Evolutionary conservation across 2,113 vertebrate genomes (phyloP).

Genomic region (Grantiella picta): DNA sequence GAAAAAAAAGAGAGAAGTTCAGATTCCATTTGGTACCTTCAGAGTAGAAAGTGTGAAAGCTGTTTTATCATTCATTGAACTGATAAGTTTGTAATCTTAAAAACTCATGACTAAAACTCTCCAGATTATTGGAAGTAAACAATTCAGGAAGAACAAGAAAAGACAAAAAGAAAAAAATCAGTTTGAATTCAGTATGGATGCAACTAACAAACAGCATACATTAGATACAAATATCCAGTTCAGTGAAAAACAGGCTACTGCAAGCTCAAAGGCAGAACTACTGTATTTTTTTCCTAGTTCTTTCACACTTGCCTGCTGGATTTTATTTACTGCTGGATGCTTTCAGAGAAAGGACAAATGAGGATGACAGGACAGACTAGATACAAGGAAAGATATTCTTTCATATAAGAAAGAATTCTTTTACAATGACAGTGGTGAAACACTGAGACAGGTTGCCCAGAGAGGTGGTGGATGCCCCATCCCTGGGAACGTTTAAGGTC

Average conservation of each 20-base stretch:
- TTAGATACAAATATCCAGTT: neutral
- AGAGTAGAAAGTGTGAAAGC: neutral
- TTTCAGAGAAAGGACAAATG: neutral
- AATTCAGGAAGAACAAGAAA: neutral
- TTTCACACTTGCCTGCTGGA: neutral
- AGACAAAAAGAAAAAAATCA: neutral
- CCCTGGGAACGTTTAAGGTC: too few species aligned
- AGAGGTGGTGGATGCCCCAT: neutral
- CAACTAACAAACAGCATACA: neutral
- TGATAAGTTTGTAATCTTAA: neutral
- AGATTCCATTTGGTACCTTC: neutral
- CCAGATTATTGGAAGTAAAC: neutral
- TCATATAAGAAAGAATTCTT: neutral
- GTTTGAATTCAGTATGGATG: neutral
- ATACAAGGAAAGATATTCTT: neutral
- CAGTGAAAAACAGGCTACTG: neutral
- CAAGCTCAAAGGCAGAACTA: neutral
- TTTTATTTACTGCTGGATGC: neutral
- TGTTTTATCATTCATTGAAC: neutral
- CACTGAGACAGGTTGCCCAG: neutral
- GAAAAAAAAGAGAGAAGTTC: neutral
- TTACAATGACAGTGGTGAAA: accelerated
- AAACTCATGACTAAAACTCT: neutral
- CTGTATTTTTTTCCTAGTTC: neutral
- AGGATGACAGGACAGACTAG: neutral